A percentile compares a stretch with the other conserved stretches of the same genome.
Evolutionary conservation across 2,888 invertebrate species (phyloP).

Genomic region (Lucinisca nassula): DNA sequence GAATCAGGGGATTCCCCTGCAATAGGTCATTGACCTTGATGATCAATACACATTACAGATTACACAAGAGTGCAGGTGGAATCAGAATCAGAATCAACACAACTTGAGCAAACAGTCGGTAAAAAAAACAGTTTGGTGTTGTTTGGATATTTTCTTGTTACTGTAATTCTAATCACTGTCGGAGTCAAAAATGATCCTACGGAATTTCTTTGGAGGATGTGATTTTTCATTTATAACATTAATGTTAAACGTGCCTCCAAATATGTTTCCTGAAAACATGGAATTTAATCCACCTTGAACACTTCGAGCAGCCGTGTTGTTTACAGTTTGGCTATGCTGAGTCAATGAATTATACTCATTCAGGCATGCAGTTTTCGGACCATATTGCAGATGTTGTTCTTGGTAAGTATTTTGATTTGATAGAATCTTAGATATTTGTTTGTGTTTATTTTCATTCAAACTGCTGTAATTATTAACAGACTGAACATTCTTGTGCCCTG

Average conservation of each 20-base stretch:
- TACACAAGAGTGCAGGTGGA: no score
- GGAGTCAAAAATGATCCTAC: background rate
- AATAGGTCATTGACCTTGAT: no score
- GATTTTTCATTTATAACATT: background rate
- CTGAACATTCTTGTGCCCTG: slow-evolving; percentile 55
- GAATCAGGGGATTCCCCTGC: no score
- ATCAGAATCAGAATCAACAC: no score
- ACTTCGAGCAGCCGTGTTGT: background rate
- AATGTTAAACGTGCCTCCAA: background rate
- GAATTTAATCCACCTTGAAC: slow-evolving; percentile 6
- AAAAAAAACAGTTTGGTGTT: no score
- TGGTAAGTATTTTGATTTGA: slow-evolving; percentile 11
- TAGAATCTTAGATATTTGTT: slow-evolving; percentile 36
- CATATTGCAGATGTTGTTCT: background rate
- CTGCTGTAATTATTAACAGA: slow-evolving; percentile 46
- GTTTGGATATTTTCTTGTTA: no score
- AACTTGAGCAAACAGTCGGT: no score
- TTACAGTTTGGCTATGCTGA: background rate
- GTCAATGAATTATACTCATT: background rate
- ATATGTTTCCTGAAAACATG: slow-evolving; percentile 1
- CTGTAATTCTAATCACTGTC: no score
- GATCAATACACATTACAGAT: no score
- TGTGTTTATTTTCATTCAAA: slow-evolving; percentile 56
- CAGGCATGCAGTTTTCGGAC: background rate
- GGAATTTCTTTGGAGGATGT: background rate